Evolutionary conservation across 2,797 vertebrate species (phyloP).

Genomic region (Pachyuromys duprasi): DNA sequence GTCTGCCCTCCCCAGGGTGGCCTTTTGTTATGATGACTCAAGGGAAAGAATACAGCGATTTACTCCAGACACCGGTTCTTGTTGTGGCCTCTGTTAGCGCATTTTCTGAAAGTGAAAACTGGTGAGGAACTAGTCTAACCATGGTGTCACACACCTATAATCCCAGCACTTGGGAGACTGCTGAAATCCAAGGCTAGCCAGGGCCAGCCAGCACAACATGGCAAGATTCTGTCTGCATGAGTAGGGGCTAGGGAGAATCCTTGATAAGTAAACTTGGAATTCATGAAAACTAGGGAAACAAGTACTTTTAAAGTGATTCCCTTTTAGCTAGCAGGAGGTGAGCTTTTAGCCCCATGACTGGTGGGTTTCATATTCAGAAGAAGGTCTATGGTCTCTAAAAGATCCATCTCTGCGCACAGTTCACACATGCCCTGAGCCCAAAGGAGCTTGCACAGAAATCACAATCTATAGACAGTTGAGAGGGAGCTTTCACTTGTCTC

Average conservation of each 20-base stretch:
- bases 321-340: background rate
- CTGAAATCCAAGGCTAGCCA: background rate
- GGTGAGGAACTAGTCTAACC: background rate
- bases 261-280: background rate
- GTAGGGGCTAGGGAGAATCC: no score
- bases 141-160: background rate
- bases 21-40: background rate
- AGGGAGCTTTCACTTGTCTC: conserved; percentile 3
- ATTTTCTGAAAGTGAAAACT: background rate
- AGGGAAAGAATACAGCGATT: background rate
- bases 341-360: background rate
- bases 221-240: background rate
- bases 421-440: background rate
- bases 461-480: background rate
- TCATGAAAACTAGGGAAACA: background rate
- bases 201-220: background rate
- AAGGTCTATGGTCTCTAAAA: background rate
- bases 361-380: background rate
- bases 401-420: background rate
- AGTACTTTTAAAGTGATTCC: background rate
- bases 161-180: background rate
- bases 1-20: background rate
- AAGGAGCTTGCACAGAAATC: background rate
- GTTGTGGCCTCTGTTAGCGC: background rate
- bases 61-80: background rate